phyloP scores from a whole-genome alignment of 2,797 vertebrate genomes.

The Hyperoplus immaculatus region DNA sequence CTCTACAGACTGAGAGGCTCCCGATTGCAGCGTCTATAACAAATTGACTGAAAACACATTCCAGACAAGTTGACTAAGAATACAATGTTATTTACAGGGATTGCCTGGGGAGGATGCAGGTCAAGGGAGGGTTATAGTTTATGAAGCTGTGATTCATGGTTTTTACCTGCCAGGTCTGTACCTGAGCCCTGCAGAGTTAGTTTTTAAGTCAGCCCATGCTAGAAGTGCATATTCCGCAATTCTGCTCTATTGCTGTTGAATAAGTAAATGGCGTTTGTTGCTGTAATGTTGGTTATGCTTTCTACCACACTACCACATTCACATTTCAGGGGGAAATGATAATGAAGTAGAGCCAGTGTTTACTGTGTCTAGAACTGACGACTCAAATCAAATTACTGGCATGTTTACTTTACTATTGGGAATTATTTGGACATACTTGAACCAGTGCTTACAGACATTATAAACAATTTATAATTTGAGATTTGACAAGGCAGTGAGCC shows the following conservation, averaged over 20 bases:
- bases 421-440: neutral
- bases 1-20: slow-evolving; percentile 63
- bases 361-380: slow-evolving; percentile 7
- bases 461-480: neutral
- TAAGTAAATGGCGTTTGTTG: slow-evolving; percentile 27
- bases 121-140: slow-evolving; percentile 72
- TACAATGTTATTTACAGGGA: slow-evolving; percentile 73
- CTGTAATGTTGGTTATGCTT: slow-evolving; percentile 17
- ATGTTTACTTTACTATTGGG: neutral
- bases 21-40: slow-evolving; percentile 70
- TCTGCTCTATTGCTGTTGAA: slow-evolving; percentile 29
- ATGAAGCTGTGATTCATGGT: slow-evolving; percentile 64
- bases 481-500: slow-evolving; percentile 1
- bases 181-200: slow-evolving; percentile 47
- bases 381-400: neutral
- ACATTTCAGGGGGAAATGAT: slow-evolving; percentile 8
- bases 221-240: slow-evolving; percentile 19
- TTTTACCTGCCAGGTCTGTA: slow-evolving; percentile 60
- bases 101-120: slow-evolving; percentile 45
- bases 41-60: slow-evolving; percentile 64
- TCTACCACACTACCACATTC: neutral
- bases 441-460: neutral
- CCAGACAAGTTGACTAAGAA: slow-evolving; percentile 69
- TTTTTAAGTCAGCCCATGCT: slow-evolving; percentile 21
- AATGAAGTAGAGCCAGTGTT: neutral